A percentile compares a stretch with the other conserved stretches of the same genome.
phyloP scores from a whole-genome alignment of 35 echinoderm and acorn worm species.

The Apostichopus japonicus region DNA sequence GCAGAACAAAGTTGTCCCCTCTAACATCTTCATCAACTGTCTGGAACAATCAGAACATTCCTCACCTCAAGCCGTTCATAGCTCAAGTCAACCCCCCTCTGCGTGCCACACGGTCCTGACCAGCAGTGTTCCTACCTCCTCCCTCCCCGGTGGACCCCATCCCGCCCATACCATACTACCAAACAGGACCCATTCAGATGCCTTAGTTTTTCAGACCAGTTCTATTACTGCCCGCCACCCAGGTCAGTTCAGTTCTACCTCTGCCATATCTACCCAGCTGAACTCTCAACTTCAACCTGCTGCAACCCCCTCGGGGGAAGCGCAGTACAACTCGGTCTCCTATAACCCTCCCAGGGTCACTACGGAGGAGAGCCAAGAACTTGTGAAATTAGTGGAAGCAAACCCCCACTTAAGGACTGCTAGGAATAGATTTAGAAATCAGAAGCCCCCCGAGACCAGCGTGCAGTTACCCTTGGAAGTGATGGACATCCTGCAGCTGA shows the following conservation, averaged over 20 bases:
- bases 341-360: slow-evolving; percentile 69
- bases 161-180: not conserved
- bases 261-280: not conserved
- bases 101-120: not conserved
- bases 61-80: not conserved
- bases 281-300: not conserved
- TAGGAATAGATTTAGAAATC: slow-evolving; percentile 76
- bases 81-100: not conserved
- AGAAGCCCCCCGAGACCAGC: slow-evolving; percentile 1
- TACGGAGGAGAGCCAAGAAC: slow-evolving; percentile 73
- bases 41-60: slow-evolving; percentile 10
- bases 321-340: slow-evolving; percentile 1
- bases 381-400: slow-evolving; percentile 69
- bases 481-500: slow-evolving; percentile 22
- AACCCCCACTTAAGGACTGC: slow-evolving; percentile 79
- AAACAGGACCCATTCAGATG: slow-evolving; percentile 42
- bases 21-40: slow-evolving; percentile 23
- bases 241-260: slow-evolving; percentile 6
- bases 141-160: not conserved
- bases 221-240: not conserved
- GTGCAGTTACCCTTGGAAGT: not conserved
- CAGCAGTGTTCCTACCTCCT: slow-evolving; percentile 20
- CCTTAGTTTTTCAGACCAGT: slow-evolving; percentile 27
- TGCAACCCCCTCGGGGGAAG: not conserved
- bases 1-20: slow-evolving; percentile 41